A percentile compares a stretch with the other conserved stretches of the same genome.
phyloP scores from a whole-genome alignment of 2,888 invertebrate genomes.

The Drosophila formosana region DNA sequence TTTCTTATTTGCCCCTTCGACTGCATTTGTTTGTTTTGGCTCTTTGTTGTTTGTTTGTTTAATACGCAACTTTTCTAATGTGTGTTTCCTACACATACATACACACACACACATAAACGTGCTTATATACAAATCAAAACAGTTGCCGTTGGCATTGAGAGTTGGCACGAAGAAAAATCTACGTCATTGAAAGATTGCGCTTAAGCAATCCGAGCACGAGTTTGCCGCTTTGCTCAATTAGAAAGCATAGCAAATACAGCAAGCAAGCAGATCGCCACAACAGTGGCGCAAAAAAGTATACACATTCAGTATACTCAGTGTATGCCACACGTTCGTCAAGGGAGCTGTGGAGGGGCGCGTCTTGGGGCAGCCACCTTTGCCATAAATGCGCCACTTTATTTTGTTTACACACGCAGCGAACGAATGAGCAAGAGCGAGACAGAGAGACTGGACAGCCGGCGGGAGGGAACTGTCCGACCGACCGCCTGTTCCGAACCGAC shows the following conservation, averaged over 20 bases:
- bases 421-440: neutral
- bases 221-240: constrained; percentile 68
- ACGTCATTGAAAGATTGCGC: constrained; percentile 54
- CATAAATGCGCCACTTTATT: constrained; percentile 78
- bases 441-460: neutral
- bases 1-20: constrained; percentile 21
- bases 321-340: constrained; percentile 14
- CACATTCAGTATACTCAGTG: neutral
- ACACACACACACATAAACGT: neutral
- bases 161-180: constrained; percentile 17
- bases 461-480: neutral
- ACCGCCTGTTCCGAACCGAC: constrained; percentile 11
- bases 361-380: constrained; percentile 68
- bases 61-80: constrained; percentile 56
- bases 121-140: constrained; percentile 47
- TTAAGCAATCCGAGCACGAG: constrained; percentile 72
- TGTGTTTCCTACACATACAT: constrained; percentile 5
- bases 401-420: constrained; percentile 63
- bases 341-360: constrained; percentile 11
- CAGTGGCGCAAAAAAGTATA: constrained; percentile 13
- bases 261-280: constrained; percentile 47
- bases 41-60: constrained; percentile 51
- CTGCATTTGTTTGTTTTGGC: constrained; percentile 39
- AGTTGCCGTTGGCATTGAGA: constrained; percentile 26
- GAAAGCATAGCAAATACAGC: constrained; percentile 68